Base-by-base conservation (phyloP, 2,888 invertebrate genomes). In the Melanargia galathea region DNA sequence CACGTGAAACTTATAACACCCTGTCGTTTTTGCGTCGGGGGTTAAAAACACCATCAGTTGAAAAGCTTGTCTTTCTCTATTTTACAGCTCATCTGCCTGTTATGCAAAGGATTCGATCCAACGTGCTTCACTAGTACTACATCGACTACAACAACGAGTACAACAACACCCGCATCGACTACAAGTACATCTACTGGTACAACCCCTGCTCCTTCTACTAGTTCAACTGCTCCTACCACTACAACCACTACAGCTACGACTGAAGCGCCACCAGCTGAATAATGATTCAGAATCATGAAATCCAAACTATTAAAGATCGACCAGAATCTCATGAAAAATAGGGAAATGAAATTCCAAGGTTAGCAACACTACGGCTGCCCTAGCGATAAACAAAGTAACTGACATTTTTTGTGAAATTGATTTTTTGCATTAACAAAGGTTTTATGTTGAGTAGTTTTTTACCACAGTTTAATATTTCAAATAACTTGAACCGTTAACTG, bases 31-130 rank as follows among this genome's bases (percentile, higher is more conserved):
- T n/a, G n/a, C n/a, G n/a, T n/a, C n/a, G n/a, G n/a, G 8, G 8
- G 1, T 18, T 20, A 20, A 7, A 3, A 13, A 38, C n/a, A 38
- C 1, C 11, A 3, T 13, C 3, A 38, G 11, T 38, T 38, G 4
- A 38, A 13, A 22, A 18, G 5, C 24, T 22, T 24, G 6, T 48
- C 22, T 40, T 62, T 16, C n/a, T 16, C 7, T 73, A 38, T 40
- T 24, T 60, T 68, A 43, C 76, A 84, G 81, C 10, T 83, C 7
- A 20, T 80, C 38, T 84, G 86, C 65, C 51, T 84, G 18, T 33
- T 86, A 43, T 84, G 86, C 74, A 81, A 75, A 60, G 79, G 79
- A 3, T 72, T 76, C 40, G 73, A 77, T 56, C 67, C 71, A 5
- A 67, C 76, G 8, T 75, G 75, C 60, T 75, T 73, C 60, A 51